A percentile compares a stretch with the other conserved stretches of the same genome.
These are phyloP conservation scores for Craniophora ligustri DNA, from an alignment of 2,888 invertebrate genomes.

Conservation along the genomic window DNA sequence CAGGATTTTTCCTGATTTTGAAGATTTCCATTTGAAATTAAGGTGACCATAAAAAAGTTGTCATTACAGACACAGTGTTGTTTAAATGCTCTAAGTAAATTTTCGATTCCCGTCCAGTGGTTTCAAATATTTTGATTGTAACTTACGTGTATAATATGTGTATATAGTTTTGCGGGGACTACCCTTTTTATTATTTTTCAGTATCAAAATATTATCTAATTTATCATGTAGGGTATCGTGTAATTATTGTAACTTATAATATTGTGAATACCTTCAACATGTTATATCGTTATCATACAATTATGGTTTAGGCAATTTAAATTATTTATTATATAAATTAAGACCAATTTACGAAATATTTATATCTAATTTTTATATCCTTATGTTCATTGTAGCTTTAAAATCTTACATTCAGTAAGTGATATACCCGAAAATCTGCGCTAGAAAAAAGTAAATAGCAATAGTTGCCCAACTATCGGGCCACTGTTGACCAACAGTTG, in stretches of 20 bases:
- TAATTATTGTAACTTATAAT: conserved; percentile 22
- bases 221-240: conserved; percentile 17
- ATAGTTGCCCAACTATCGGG: neutral
- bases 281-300: conserved; percentile 24
- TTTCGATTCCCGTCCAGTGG: conserved; percentile 52
- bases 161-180: conserved; percentile 36
- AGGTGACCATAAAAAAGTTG: neutral
- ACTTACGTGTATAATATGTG: conserved; percentile 37
- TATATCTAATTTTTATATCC: conserved; percentile 37
- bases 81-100: conserved; percentile 45
- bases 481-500: neutral
- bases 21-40: no score
- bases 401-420: neutral
- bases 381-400: conserved; percentile 23
- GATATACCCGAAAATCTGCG: no score
- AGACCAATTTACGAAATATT: conserved; percentile 33
- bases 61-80: conserved; percentile 1
- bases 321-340: conserved; percentile 44
- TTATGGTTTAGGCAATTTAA: conserved; percentile 39
- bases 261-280: conserved; percentile 32
- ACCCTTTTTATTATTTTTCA: conserved; percentile 14
- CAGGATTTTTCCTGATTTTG: no score
- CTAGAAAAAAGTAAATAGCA: no score
- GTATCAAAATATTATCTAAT: conserved; percentile 12
- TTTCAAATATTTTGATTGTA: conserved; percentile 28